Evolutionary conservation across 2,113 vertebrate genomes (phyloP).

Genomic region (Nycticryphes semicollaris): DNA sequence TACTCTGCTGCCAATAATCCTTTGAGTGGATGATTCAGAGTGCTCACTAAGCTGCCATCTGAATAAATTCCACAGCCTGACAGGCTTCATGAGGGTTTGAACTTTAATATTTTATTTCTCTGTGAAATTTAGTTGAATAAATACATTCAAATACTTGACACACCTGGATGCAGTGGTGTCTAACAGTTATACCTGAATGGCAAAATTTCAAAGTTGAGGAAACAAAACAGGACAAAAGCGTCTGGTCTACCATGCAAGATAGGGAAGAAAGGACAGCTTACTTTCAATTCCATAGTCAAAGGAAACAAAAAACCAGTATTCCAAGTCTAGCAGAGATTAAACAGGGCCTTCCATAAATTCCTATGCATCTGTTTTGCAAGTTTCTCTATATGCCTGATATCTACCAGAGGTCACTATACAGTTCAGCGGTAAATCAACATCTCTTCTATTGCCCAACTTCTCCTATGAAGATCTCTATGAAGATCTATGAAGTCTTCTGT

Average conservation of each 20-base stretch:
- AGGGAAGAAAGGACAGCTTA: background rate
- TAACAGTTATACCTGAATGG: background rate
- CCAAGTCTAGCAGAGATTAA: background rate
- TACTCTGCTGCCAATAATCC: background rate
- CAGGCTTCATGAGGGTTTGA: background rate
- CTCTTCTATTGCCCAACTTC: background rate
- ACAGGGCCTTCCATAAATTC: background rate
- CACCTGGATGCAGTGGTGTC: background rate
- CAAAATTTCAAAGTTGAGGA: background rate
- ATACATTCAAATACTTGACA: background rate
- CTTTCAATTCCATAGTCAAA: background rate
- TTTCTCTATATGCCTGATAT: background rate
- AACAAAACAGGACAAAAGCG: background rate
- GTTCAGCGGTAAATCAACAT: background rate
- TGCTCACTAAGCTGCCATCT: background rate
- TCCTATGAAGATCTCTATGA: background rate
- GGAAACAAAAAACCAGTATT: background rate
- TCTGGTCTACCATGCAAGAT: background rate
- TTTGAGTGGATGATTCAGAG: background rate
- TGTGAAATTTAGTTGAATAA: background rate
- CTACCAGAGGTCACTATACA: background rate
- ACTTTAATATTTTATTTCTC: background rate
- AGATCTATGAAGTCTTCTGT: background rate
- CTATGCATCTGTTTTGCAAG: background rate
- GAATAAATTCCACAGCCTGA: background rate